These are phyloP conservation scores for Leptosomus discolor DNA, from an alignment of 2,113 vertebrate species.

Conservation along the genomic window DNA sequence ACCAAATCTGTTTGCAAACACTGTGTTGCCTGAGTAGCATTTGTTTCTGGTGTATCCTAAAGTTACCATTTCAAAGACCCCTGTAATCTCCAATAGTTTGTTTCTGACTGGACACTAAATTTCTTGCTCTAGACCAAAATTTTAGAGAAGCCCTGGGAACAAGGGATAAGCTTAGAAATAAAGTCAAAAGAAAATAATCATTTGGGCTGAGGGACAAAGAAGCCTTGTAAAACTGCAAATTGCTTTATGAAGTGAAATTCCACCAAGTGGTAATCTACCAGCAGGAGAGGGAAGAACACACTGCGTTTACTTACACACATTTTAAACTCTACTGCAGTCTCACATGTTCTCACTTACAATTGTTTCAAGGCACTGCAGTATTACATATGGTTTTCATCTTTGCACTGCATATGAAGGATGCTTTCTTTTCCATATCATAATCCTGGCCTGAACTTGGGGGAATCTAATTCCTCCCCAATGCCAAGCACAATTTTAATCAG, in stretches of 20 bases:
- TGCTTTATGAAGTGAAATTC: background rate
- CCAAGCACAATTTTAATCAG: background rate
- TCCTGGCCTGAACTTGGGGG: background rate
- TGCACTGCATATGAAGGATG: background rate
- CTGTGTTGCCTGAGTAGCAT: fast-evolving
- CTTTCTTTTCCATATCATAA: background rate
- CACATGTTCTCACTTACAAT: background rate
- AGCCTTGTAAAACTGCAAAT: background rate
- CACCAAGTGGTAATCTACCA: background rate
- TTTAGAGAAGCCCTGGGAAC: background rate
- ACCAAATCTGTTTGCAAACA: background rate
- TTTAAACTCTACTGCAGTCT: background rate
- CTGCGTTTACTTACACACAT: background rate
- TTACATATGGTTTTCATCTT: background rate
- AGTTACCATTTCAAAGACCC: background rate
- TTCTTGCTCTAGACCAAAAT: background rate
- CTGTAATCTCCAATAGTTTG: background rate
- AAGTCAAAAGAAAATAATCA: background rate
- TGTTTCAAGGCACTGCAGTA: background rate
- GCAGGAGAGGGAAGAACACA: background rate
- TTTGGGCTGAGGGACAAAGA: background rate
- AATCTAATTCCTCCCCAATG: background rate
- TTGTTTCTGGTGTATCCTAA: background rate
- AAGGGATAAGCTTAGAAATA: background rate
- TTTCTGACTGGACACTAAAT: background rate